Conservation (phyloP, 2,888 invertebrate genomes). For the Megamerina dolium region DNA sequence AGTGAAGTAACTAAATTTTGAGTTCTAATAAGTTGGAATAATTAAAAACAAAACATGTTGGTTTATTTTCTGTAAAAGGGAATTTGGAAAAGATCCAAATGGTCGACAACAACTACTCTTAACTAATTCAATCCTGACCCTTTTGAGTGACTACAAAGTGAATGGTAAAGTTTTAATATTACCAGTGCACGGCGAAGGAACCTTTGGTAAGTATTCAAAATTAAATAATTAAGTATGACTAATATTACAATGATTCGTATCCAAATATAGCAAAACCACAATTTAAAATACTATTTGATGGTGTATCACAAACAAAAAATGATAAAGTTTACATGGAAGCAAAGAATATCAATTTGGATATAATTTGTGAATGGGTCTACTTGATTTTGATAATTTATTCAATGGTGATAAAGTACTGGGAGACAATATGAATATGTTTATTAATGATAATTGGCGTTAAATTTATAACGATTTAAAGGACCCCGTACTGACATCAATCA, state of each 20-base stretch:
- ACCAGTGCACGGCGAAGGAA: constrained; percentile 37
- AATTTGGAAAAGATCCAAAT: constrained; percentile 23
- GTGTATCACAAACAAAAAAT: constrained; percentile 13
- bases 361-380: constrained; percentile 19
- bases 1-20: constrained; percentile 22
- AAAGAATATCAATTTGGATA: constrained; percentile 12
- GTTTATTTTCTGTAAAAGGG: constrained; percentile 20
- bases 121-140: constrained; percentile 8
- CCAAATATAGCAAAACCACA: constrained; percentile 19
- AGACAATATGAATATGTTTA: constrained; percentile 49
- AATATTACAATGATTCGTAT: too few species aligned
- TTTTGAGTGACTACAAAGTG: constrained; percentile 30
- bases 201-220: constrained; percentile 22
- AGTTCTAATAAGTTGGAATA: neutral
- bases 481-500: too few species aligned
- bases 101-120: constrained; percentile 18
- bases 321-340: constrained; percentile 19
- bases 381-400: constrained; percentile 45
- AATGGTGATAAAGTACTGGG: constrained; percentile 49
- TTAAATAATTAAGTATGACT: too few species aligned
- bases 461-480: constrained; percentile 24
- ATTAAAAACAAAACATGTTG: too few species aligned
- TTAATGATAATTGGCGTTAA: constrained; percentile 51
- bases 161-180: constrained; percentile 38
- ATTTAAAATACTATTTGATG: constrained; percentile 14